Percentiles rank a stretch among this genome's conserved stretches.
These are phyloP conservation scores for Bembecia ichneumoniformis DNA, from an alignment of 2,888 invertebrate species.

Conservation along the genomic window DNA sequence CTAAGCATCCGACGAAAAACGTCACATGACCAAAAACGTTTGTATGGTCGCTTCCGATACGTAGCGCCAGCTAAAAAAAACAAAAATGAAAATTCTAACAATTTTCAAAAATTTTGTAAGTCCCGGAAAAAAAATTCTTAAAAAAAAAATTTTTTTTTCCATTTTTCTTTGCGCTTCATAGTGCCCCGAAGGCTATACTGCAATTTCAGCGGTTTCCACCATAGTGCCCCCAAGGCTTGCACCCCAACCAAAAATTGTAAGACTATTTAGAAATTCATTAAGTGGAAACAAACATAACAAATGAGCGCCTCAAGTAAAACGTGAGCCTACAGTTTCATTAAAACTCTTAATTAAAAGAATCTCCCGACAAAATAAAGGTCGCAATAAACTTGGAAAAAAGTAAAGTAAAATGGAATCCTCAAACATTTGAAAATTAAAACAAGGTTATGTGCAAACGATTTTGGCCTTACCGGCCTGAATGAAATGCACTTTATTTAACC, in stretches of 20 bases:
- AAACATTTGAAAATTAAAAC: constrained; percentile 9
- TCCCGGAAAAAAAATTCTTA: no score
- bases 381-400: constrained; percentile 6
- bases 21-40: no score
- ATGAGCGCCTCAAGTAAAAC: constrained; percentile 4
- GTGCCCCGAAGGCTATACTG: no score
- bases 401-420: constrained; percentile 12
- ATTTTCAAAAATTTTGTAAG: no score
- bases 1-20: no score
- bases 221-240: no score
- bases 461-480: background rate
- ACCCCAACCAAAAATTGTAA: background rate
- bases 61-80: no score
- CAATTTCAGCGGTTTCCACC: no score
- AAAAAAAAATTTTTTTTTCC: no score
- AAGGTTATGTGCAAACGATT: background rate
- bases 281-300: constrained; percentile 11
- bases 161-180: no score
- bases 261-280: constrained; percentile 1
- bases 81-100: no score
- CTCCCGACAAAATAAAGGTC: constrained; percentile 18
- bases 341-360: constrained; percentile 29
- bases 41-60: no score
- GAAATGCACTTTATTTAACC: background rate
- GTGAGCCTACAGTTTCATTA: constrained; percentile 17